Evolutionary conservation across 2,113 vertebrate species (phyloP), one percentile per base, ranked within the genome.

Genomic region (Tetraodon nigroviridis): DNA sequence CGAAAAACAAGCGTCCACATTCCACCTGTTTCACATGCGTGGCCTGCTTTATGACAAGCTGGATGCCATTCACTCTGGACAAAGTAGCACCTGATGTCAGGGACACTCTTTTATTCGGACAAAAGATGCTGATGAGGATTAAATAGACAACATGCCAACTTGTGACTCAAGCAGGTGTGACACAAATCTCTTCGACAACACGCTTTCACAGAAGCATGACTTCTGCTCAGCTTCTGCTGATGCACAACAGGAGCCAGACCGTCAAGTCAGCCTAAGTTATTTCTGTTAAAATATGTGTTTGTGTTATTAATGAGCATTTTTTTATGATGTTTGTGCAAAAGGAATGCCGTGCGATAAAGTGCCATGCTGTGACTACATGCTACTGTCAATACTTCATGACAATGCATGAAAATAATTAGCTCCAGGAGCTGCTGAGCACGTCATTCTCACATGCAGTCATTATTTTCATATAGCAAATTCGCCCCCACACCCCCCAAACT

Each of bases 21-120:
- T 85, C 71, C 81, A 84, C 78, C 78, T 85, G 85, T 84, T 83
- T 83, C 80, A 76, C 73, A 81, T 74, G 80, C 75, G 81, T 74
- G 80, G 81, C 76, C 71, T 42, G 47, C 46, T 70, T 60, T 50
- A 54, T 58, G 49, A 52, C 24, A 45, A 72, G 52, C 46, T 42
- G 54, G 63, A 16, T 42, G 58, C 63, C 64, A 24, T 68, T 73
- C 59, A 22, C 62, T 68, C 24, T 2, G 64, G 81, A 67, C 58
- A 64, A 66, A 76, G 24, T 27, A 27, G 24, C 24, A 79, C n/a
- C 68, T 44, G 51, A 71, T 53, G 65, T 27, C 7, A 21, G 47
- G 56, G 59, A 61, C 78, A 29, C 57, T 67, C 53, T 49, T 50
- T 59, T 64, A 58, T 46, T 32, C 17, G 24, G 57, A 50, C 19